Conservation (phyloP, 2,113 vertebrate species). For the Camelus dromedarius region DNA sequence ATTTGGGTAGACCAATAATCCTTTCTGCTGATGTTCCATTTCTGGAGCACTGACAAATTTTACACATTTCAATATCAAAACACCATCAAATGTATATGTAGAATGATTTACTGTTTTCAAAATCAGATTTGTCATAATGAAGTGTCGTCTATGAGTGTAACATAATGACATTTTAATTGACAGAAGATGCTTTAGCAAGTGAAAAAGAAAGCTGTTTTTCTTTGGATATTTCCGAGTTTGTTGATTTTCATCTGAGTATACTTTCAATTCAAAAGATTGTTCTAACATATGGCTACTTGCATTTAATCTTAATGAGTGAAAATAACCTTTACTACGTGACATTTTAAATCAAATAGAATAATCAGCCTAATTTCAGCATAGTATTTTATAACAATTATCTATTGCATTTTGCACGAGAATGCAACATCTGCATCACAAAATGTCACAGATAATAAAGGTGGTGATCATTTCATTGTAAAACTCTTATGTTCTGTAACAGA, state of each 20-base stretch:
- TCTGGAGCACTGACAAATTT: constrained; percentile 88
- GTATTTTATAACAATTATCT: constrained; percentile 85
- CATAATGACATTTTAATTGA: constrained; percentile 77
- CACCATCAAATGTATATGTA: constrained; percentile 83
- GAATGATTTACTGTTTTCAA: constrained; percentile 84
- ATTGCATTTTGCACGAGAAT: constrained; percentile 77
- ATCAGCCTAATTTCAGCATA: constrained; percentile 80
- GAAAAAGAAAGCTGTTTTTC: constrained; percentile 68
- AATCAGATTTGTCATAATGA: constrained; percentile 83
- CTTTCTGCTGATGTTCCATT: constrained; percentile 86
- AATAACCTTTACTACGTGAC: constrained; percentile 83
- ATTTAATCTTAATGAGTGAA: constrained; percentile 85
- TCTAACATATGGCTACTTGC: constrained; percentile 85
- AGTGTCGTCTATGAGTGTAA: constrained; percentile 76
- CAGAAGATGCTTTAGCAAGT: constrained; percentile 71
- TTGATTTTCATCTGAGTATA: constrained; percentile 78
- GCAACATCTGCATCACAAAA: constrained; percentile 82
- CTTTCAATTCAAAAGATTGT: constrained; percentile 80
- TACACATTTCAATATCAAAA: constrained; percentile 88
- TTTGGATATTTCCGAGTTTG: constrained; percentile 69
- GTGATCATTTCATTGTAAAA: constrained; percentile 70
- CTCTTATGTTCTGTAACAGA: constrained; percentile 63
- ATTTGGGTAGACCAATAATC: constrained; percentile 89
- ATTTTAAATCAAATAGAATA: constrained; percentile 88
- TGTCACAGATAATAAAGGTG: constrained; percentile 81